Evolutionary conservation across 2,797 vertebrate species (phyloP), one percentile per base, ranked within the genome.

Genomic region (Vipera ursinii): DNA sequence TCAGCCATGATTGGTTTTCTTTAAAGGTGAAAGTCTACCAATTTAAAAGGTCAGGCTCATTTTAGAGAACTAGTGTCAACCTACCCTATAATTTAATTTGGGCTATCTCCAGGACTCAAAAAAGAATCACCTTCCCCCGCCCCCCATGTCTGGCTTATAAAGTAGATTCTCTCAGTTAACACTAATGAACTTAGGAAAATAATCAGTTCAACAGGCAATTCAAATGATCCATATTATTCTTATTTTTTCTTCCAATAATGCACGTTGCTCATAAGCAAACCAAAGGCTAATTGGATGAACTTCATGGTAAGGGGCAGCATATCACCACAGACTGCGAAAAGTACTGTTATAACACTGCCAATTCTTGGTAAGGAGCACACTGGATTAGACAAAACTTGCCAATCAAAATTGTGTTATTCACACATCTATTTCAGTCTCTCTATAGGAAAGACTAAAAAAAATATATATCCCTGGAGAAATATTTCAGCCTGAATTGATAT

Each of bases 391-490:
- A 92, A 95, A 95, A 95, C 94, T 94, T 95, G 88, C 95, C 95
- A 95, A 96, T 93, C 86, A 87, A 96, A 97, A 95, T 93, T 87
- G 87, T 94, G 93, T 95, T 96, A 96, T 96, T 97, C 94, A 93
- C 94, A 93, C 24, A 3, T 15, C 90, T 95, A 96, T 93, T 94
- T 94, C 94, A 91, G 63, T 96, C 94, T 96, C 95, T 94, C 93
- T 91, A 96, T 95, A 92, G 94, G 86, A 94, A 94, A 65, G 93
- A 69, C 55, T 93, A 91, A 89, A 93, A 89, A 90, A 59, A 44
- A 82, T 48, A 95, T 93, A 59, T 92, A 92, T 95, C 93, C 93
- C 95, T 95, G 96, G 96, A 96, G 93, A 92, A 93, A 90, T 95
- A 96, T 96, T 91, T 93, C 94, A 91, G 92, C 85, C 28, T 92